Conservation (phyloP, 1,140 invertebrate genomes). For the Venturia canescens region DNA sequence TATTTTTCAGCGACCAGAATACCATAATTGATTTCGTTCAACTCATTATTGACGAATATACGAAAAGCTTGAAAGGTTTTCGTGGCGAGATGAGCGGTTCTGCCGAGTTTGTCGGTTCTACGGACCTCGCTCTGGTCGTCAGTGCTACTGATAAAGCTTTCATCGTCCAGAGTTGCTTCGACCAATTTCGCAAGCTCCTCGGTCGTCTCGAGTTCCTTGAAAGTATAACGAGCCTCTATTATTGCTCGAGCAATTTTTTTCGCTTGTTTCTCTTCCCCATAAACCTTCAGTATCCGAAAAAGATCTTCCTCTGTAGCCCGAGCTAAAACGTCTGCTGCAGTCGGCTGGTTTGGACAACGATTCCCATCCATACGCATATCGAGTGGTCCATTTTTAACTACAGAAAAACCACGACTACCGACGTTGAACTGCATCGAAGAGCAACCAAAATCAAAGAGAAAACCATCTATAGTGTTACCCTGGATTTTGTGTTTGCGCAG, state of each 20-base stretch:
- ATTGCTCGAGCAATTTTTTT: slow-evolving; percentile 92
- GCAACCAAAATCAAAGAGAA: slow-evolving; percentile 96
- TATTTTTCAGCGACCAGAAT: slow-evolving; percentile 87
- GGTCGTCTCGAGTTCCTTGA: slow-evolving; percentile 89
- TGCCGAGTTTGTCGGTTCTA: slow-evolving; percentile 83
- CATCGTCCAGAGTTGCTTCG: slow-evolving; percentile 80
- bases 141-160: slow-evolving; percentile 58
- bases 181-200: slow-evolving; percentile 89
- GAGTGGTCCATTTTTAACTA: slow-evolving; percentile 90
- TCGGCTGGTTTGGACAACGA: slow-evolving; percentile 83
- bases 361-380: slow-evolving; percentile 97
- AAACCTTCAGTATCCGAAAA: slow-evolving; percentile 89
- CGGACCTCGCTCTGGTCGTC: slow-evolving; percentile 51
- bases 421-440: slow-evolving; percentile 97
- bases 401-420: slow-evolving; percentile 88
- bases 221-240: slow-evolving; percentile 90
- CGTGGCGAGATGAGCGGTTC: slow-evolving; percentile 89
- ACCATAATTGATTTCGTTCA: slow-evolving; percentile 96
- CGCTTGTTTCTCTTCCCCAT: slow-evolving; percentile 94
- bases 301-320: slow-evolving; percentile 87
- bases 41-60: slow-evolving; percentile 98
- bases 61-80: slow-evolving; percentile 96
- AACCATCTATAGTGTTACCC: slow-evolving; percentile 86
- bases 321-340: slow-evolving; percentile 91
- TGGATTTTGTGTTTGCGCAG: slow-evolving; percentile 79